Evolutionary conservation across 2,888 invertebrate genomes (phyloP), one percentile per base, ranked within the genome.

Genomic region (Chloroclystis v-ata): DNA sequence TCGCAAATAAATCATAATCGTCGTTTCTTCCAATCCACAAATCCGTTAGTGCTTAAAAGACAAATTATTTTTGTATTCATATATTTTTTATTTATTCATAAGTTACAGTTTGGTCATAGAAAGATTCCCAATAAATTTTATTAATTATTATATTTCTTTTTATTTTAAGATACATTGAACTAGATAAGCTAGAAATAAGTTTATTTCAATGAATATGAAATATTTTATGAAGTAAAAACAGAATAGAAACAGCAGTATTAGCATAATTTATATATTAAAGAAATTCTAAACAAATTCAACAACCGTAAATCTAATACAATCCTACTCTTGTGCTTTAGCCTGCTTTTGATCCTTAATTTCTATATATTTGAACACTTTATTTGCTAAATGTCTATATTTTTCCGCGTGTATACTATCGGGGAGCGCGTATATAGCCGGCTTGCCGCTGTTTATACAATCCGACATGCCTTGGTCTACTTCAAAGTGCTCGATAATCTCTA

Each of bases 391-490:
- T 35, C 84, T 74, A 35, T 89, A 89, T 42, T 87, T 85, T 50
- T 85, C 83, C 0, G 89, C 84, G 53, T 88, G 87, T 51, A 65
- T 61, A 57, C 89, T 90, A 37, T 91, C 85, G 0, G 93, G 92
- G 8, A 91, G 73, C 0, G 91, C 88, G 38, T 95, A 81, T 43
- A 94, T 92, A 1, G 95, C 89, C 0, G 96, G 96, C 54, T 90
- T 90, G 1, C 96, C 96, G 40, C 81, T 88, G 71, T 96, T 95
- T 47, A 92, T 91, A 45, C 92, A 89, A 56, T 90, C 87, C 0
- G 92, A 90, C 70, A 96, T 92, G 40, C 85, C 82, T n/a, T 90
- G 84, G 56, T 93, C 90, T 4, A 96, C 86, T 47, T 95, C 94
- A 52, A 96, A 90, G 67, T 92, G 92, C 45, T 91, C 92, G 42